Evolutionary conservation across 2,888 invertebrate species (phyloP).

Genomic region (Mythimna vitellina): DNA sequence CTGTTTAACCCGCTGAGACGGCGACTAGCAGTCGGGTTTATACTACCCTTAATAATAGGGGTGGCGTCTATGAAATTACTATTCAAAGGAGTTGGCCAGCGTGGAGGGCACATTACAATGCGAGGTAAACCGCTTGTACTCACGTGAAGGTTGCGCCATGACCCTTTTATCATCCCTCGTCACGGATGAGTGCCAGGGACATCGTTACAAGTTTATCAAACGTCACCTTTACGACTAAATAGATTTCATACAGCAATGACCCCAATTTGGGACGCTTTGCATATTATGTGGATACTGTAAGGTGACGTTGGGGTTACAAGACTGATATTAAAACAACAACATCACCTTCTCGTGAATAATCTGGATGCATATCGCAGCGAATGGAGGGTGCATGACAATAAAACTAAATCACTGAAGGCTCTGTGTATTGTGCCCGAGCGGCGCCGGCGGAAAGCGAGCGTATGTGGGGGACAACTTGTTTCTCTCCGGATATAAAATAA

Average conservation of each 20-base stretch:
- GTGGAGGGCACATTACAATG: constrained; percentile 78
- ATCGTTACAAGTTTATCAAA: constrained; percentile 73
- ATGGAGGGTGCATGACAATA: constrained; percentile 89
- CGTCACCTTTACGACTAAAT: constrained; percentile 66
- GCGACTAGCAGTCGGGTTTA: constrained; percentile 80
- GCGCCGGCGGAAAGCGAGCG: constrained; percentile 89
- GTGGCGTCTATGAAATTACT: constrained; percentile 82
- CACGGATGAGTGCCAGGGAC: constrained; percentile 74
- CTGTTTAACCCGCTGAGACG: constrained; percentile 77
- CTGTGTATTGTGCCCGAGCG: constrained; percentile 85
- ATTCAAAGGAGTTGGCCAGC: constrained; percentile 80
- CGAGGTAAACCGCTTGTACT: constrained; percentile 80
- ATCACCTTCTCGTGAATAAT: constrained; percentile 80
- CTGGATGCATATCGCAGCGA: constrained; percentile 73
- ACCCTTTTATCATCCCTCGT: constrained; percentile 80
- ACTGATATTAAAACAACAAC: constrained; percentile 62
- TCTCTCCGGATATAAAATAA: constrained; percentile 85
- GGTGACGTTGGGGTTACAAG: constrained; percentile 14
- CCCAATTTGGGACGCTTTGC: constrained; percentile 60
- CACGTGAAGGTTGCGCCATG: constrained; percentile 81
- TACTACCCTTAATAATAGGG: constrained; percentile 84
- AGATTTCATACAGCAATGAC: constrained; percentile 66
- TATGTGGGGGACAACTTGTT: constrained; percentile 87
- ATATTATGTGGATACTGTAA: constrained; percentile 40
- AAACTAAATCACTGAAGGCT: constrained; percentile 89